These are phyloP conservation scores for Biston betularia DNA, from an alignment of 2,888 invertebrate species.

Conservation along the genomic window DNA sequence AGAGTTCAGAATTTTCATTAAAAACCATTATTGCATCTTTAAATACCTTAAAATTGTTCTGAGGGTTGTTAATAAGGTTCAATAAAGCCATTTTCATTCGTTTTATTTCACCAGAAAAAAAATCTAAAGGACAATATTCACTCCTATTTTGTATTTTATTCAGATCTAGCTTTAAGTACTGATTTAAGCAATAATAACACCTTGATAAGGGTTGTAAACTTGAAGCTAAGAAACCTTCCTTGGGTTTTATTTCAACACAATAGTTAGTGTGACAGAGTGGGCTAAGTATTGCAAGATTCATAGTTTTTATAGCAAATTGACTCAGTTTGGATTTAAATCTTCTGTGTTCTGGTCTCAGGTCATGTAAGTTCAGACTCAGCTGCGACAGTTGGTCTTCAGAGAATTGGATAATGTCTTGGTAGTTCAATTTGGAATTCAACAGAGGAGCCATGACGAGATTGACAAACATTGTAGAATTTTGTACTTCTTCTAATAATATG, in stretches of 20 bases:
- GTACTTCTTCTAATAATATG: slow-evolving; percentile 43
- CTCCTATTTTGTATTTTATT: slow-evolving; percentile 83
- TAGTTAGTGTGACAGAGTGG: slow-evolving; percentile 64
- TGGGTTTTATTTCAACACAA: slow-evolving; percentile 89
- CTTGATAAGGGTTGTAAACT: slow-evolving; percentile 66
- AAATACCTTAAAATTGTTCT: slow-evolving; percentile 88
- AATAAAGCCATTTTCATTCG: slow-evolving; percentile 85
- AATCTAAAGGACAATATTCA: slow-evolving; percentile 89
- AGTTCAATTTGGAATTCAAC: slow-evolving; percentile 49
- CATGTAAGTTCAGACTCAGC: slow-evolving; percentile 60
- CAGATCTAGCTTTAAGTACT: slow-evolving; percentile 82
- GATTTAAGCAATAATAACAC: slow-evolving; percentile 87
- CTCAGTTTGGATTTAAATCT: slow-evolving; percentile 73
- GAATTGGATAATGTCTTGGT: slow-evolving; percentile 69
- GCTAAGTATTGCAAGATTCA: slow-evolving; percentile 71
- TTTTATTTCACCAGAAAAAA: slow-evolving; percentile 87
- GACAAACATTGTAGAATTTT: slow-evolving; percentile 64
- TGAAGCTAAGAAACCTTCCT: slow-evolving; percentile 87
- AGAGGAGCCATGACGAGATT: slow-evolving; percentile 73
- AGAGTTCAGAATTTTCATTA: slow-evolving; percentile 56
- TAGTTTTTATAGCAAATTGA: slow-evolving; percentile 76
- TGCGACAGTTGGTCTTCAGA: slow-evolving; percentile 60
- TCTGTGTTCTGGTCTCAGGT: slow-evolving; percentile 70
- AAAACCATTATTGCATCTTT: slow-evolving; percentile 68
- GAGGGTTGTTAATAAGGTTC: slow-evolving; percentile 84